phyloP scores from a whole-genome alignment of 2,888 invertebrate species.

The Synergus gifuensis region DNA sequence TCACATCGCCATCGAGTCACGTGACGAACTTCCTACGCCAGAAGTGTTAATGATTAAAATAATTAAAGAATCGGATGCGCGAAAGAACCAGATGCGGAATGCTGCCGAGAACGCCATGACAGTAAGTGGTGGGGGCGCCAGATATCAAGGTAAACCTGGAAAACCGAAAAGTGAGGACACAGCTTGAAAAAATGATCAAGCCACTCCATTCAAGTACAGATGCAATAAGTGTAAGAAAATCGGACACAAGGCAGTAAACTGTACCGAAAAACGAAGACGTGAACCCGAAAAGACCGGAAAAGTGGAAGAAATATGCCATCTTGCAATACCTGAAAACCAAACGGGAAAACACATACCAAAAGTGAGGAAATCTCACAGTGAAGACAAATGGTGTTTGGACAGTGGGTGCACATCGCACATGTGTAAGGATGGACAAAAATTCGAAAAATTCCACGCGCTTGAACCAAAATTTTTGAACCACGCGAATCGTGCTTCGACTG shows the following conservation, averaged over 20 bases:
- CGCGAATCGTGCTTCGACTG: slow-evolving; percentile 37
- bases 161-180: too few relatives aligned
- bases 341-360: too few relatives aligned
- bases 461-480: slow-evolving; percentile 34
- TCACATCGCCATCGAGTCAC: slow-evolving; percentile 48
- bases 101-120: background rate
- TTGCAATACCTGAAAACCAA: background rate
- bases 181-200: background rate
- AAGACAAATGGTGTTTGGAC: slow-evolving; percentile 45
- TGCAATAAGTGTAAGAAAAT: slow-evolving; percentile 1
- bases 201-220: background rate
- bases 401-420: background rate
- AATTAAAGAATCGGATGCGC: slow-evolving; percentile 44
- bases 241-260: slow-evolving; percentile 5
- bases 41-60: slow-evolving; percentile 48
- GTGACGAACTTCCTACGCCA: slow-evolving; percentile 48
- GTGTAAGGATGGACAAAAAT: slow-evolving; percentile 39
- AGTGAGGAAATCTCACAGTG: background rate
- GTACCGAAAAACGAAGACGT: background rate
- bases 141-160: background rate
- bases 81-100: slow-evolving; percentile 22
- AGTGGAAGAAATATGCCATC: slow-evolving; percentile 7
- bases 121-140: background rate
- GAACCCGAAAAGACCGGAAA: background rate
- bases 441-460: slow-evolving; percentile 14